A percentile compares a stretch with the other conserved stretches of the same genome.
phyloP scores from a whole-genome alignment of 2,797 vertebrate genomes.

The Benthosema pterotum region DNA sequence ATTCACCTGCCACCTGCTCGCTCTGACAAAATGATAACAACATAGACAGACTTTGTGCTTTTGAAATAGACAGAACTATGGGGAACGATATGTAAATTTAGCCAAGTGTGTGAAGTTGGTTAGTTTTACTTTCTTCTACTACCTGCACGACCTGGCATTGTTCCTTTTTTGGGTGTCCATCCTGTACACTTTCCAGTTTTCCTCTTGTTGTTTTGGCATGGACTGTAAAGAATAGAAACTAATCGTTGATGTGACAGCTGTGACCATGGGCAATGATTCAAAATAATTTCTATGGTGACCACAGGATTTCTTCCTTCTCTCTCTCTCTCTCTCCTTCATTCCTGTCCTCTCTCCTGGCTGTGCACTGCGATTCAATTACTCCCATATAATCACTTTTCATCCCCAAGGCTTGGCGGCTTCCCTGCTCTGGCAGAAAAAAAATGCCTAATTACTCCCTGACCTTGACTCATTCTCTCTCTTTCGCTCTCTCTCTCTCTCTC shows the following conservation, averaged over 20 bases:
- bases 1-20: too few species aligned
- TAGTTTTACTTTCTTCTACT: too few species aligned
- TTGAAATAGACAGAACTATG: too few species aligned
- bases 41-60: too few species aligned
- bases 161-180: too few species aligned
- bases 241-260: conserved; percentile 5
- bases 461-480: conserved; percentile 60
- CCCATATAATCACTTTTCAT: conserved; percentile 80
- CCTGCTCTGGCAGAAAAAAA: conserved; percentile 62
- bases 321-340: conserved; percentile 13
- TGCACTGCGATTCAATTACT: conserved; percentile 75
- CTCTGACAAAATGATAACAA: too few species aligned
- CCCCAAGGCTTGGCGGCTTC: conserved; percentile 75
- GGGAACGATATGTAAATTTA: too few species aligned
- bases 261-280: neutral
- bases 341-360: conserved; percentile 54
- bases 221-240: conserved; percentile 28
- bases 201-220: neutral
- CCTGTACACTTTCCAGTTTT: neutral
- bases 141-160: too few species aligned
- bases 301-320: neutral
- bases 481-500: conserved; percentile 11
- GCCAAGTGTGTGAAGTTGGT: too few species aligned
- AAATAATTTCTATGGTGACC: conserved; percentile 34
- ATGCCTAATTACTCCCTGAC: conserved; percentile 78